Base-by-base conservation (phyloP, 2,113 vertebrate species). In the Hoplias malabaricus region DNA sequence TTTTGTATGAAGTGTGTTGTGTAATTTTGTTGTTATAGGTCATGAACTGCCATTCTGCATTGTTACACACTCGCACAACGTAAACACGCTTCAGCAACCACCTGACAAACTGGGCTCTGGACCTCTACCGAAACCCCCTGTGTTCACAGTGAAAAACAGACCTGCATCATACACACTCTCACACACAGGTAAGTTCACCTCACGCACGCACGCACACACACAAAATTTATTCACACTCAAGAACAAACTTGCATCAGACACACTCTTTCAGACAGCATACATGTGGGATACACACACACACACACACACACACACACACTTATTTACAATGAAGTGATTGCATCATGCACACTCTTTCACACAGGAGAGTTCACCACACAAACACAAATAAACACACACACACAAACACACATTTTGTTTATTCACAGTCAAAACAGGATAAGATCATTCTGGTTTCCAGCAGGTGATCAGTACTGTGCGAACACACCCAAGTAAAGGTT, bases 21-120 rank as follows among this genome's bases (percentile, higher is more conserved):
- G 2, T 23, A 1, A 48, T 40, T 54, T 81, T 25, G 50, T 62
- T 77, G 6, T 48, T 38, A 2, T 12, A 94, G 93, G 93, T 12
- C 93, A 94, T 0, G 93, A 94, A 72, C 77, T 88, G 70, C 92
- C 91, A 9, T 93, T 91, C 83, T 92, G 91, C 80, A 93, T 94
- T 0, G 79, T 87, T 87, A 78, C 84, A 90, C 82, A 34, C 73
- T 91, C 4, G 48, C 36, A 82, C 85, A 88, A 29, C 76, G 9
- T 81, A 2, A 84, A 83, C 43, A 86, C 80, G 75, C 86, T 82
- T 53, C 82, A 53, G 85, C 80, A 80, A 84, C 2, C 87, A 86
- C 46, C 67, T 73, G 16, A 77, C 27, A 40, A 21, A 9, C 56
- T 48, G 16, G 68, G 50, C 31, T 34, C 77, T 86, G 21, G 77